These are phyloP conservation scores for Cygnus buccinator DNA, from an alignment of 2,113 vertebrate genomes.

Conservation along the genomic window DNA sequence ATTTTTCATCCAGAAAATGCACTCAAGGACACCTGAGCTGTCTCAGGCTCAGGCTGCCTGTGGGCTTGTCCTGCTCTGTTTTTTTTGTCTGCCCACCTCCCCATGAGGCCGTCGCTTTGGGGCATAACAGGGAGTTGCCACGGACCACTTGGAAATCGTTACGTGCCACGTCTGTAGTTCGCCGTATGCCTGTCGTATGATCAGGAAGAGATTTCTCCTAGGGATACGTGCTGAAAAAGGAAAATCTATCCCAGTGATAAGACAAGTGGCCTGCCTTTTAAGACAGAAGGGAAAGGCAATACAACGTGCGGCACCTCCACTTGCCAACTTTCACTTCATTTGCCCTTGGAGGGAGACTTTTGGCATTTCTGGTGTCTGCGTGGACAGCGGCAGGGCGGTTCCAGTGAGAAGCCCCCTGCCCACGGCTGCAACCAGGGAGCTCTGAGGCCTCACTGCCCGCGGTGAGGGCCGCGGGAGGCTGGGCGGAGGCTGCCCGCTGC, in stretches of 20 bases:
- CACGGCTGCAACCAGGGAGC: neutral
- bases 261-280: neutral
- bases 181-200: neutral
- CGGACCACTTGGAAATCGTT: neutral
- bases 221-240: neutral
- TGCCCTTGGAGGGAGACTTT: neutral
- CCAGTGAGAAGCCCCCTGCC: slow-evolving; percentile 37
- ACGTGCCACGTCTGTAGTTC: neutral
- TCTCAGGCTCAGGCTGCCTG: neutral
- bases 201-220: neutral
- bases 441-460: too few species aligned
- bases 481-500: neutral
- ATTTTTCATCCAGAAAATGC: neutral
- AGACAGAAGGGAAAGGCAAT: neutral
- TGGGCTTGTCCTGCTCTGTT: neutral
- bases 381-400: slow-evolving; percentile 20
- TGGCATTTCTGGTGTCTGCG: neutral
- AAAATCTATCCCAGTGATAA: neutral
- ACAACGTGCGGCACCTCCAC: neutral
- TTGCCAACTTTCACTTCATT: neutral
- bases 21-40: neutral
- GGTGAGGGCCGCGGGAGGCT: too few species aligned
- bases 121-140: slow-evolving; percentile 33
- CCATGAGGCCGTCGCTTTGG: neutral
- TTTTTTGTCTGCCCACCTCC: neutral